These are phyloP conservation scores for Monopis laevigella DNA, from an alignment of 2,888 invertebrate species.

Conservation along the genomic window DNA sequence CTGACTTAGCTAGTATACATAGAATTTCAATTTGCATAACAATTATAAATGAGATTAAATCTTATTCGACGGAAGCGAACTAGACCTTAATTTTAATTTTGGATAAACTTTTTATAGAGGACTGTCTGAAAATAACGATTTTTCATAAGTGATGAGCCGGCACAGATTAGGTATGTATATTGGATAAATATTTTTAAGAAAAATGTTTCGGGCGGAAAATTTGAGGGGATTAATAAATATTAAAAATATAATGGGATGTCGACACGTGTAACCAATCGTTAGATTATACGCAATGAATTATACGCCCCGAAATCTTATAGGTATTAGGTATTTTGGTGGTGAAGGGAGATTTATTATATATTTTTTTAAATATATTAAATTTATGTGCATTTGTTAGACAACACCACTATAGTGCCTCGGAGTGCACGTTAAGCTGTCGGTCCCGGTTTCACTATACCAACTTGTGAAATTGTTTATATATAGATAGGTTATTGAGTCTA, in stretches of 20 bases:
- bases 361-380: too few relatives aligned
- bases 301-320: too few relatives aligned
- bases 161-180: conserved; percentile 59
- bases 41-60: conserved; percentile 24
- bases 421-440: too few relatives aligned
- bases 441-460: too few relatives aligned
- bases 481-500: too few relatives aligned
- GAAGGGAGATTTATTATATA: too few relatives aligned
- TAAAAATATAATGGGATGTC: conserved; percentile 34
- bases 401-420: too few relatives aligned
- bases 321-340: too few relatives aligned
- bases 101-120: conserved; percentile 64
- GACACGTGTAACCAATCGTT: conserved; percentile 59
- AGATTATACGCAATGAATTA: conserved; percentile 42
- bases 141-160: conserved; percentile 65
- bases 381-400: too few relatives aligned
- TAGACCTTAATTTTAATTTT: conserved; percentile 67
- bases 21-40: conserved; percentile 27
- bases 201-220: conserved; percentile 43
- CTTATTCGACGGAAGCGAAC: conserved; percentile 43
- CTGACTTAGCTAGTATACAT: conserved; percentile 19
- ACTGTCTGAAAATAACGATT: conserved; percentile 55
- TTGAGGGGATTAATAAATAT: conserved; percentile 49
- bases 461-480: too few relatives aligned
- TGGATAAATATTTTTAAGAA: conserved; percentile 61